A percentile compares a stretch with the other conserved stretches of the same genome.
Conservation (phyloP, 2,888 invertebrate genomes). For the Mesorhabditis belari region DNA sequence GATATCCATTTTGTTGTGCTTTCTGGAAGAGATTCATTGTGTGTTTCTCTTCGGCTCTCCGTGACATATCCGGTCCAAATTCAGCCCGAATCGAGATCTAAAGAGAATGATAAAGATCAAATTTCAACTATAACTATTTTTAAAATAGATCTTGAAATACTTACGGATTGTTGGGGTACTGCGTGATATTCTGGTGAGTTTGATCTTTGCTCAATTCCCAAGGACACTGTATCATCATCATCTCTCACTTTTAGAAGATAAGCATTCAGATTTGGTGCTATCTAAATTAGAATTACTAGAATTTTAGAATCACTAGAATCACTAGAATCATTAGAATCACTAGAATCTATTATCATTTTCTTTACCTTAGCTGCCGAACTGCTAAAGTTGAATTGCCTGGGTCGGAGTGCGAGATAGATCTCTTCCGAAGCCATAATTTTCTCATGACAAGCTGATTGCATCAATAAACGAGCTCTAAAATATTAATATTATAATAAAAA, state of each 20-base stretch:
- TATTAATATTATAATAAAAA: neutral
- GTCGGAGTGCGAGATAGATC: conserved; percentile 46
- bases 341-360: neutral
- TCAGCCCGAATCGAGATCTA: neutral
- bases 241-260: conserved; percentile 9
- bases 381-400: conserved; percentile 41
- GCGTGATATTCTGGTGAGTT: neutral
- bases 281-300: neutral
- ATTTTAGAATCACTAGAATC: too few species aligned
- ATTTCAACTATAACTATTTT: neutral
- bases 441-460: conserved; percentile 28
- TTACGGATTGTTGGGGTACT: neutral
- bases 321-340: too few species aligned
- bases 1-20: neutral
- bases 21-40: neutral
- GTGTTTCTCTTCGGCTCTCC: neutral
- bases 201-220: neutral
- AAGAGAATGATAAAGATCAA: neutral
- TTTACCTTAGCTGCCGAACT: conserved; percentile 16
- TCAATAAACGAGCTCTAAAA: conserved; percentile 19
- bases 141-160: too few species aligned
- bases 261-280: conserved; percentile 1
- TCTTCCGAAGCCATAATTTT: conserved; percentile 31
- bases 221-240: conserved; percentile 6
- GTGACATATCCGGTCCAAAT: neutral